A percentile compares a stretch with the other conserved stretches of the same genome.
Evolutionary conservation across 2,888 invertebrate species (phyloP).

Genomic region (Drosophila rellima): DNA sequence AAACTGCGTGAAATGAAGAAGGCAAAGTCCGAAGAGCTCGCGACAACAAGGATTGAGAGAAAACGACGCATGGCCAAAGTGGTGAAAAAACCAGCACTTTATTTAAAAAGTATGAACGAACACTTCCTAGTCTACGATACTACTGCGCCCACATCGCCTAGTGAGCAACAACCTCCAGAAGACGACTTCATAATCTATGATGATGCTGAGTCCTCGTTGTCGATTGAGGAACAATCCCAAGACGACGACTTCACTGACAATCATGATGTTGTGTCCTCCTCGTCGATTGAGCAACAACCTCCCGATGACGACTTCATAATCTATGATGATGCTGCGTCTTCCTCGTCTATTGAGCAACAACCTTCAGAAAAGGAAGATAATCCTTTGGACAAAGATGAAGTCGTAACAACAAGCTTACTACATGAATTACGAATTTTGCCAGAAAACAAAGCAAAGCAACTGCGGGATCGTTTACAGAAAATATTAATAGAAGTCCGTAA

Average conservation of each 20-base stretch:
- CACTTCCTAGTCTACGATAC: too few species aligned
- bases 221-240: too few species aligned
- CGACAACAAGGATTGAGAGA: not conserved
- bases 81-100: not conserved
- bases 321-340: not conserved
- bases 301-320: not conserved
- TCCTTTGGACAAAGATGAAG: not conserved
- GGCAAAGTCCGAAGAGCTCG: not conserved
- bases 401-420: not conserved
- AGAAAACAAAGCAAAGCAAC: not conserved
- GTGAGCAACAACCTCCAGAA: too few species aligned
- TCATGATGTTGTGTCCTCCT: not conserved
- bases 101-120: too few species aligned
- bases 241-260: not conserved
- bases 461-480: not conserved
- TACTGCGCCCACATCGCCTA: too few species aligned
- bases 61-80: not conserved
- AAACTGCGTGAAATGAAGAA: conserved; percentile 1
- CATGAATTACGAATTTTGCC: conserved; percentile 2
- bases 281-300: not conserved
- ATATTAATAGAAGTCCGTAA: not conserved
- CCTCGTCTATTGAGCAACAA: not conserved
- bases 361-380: not conserved
- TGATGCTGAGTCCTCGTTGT: too few species aligned
- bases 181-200: too few species aligned